Percentiles rank a stretch among this genome's conserved stretches.
These are phyloP conservation scores for Pimpla rufipes DNA, from an alignment of 2,888 invertebrate species.

Conservation along the genomic window DNA sequence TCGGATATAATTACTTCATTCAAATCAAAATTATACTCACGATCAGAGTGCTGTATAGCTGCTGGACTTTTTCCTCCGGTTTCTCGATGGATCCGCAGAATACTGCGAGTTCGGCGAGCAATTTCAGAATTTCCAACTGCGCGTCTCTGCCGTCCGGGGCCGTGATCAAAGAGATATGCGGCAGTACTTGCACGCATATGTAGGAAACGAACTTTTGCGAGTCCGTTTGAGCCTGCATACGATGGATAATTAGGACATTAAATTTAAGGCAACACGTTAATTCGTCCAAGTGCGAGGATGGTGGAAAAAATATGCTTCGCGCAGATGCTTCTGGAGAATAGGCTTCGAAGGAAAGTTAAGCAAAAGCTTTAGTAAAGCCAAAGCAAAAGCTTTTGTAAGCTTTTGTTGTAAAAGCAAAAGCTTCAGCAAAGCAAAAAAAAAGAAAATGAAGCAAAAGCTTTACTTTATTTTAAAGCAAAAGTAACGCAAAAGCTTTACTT, in stretches of 20 bases:
- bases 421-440: too few species aligned
- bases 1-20: constrained; percentile 11
- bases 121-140: constrained; percentile 93
- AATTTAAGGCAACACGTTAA: neutral
- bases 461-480: too few species aligned
- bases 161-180: constrained; percentile 90
- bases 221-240: constrained; percentile 92
- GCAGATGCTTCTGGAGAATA: neutral
- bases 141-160: constrained; percentile 88
- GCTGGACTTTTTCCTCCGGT: constrained; percentile 90
- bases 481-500: neutral
- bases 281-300: neutral
- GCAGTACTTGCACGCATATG: constrained; percentile 94
- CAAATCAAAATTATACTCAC: constrained; percentile 86
- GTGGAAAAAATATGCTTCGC: neutral
- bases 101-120: constrained; percentile 94
- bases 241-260: constrained; percentile 35
- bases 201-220: constrained; percentile 94
- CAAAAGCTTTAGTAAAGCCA: too few species aligned
- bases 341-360: neutral
- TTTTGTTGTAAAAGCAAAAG: too few species aligned
- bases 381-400: too few species aligned
- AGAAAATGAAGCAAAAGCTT: neutral
- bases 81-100: constrained; percentile 92
- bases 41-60: constrained; percentile 92